Evolutionary conservation across 2,113 vertebrate species (phyloP).

Genomic region (Lagopus leucura): DNA sequence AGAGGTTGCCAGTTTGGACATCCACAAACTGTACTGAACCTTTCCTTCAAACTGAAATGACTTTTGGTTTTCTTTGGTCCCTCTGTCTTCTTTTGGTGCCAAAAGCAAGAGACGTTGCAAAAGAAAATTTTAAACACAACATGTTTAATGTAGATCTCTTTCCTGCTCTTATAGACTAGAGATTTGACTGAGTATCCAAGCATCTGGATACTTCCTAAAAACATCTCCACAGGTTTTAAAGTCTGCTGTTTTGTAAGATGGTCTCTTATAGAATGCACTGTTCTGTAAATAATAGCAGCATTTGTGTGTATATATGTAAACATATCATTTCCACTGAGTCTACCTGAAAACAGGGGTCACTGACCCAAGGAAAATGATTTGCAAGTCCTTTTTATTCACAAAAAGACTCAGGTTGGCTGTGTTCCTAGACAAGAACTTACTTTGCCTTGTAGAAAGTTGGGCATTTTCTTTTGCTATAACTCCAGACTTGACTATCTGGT

Average conservation of each 20-base stretch:
- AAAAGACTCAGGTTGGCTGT: not conserved
- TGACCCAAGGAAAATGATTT: not conserved
- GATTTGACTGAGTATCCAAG: conserved; percentile 31
- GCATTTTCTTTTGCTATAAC: not conserved
- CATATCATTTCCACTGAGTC: not conserved
- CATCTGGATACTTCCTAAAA: conserved; percentile 33
- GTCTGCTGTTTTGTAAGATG: not conserved
- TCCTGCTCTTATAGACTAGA: conserved; percentile 14
- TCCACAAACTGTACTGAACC: not conserved
- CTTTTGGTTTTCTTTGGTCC: not conserved
- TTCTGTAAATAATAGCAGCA: not conserved
- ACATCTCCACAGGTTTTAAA: conserved; percentile 22
- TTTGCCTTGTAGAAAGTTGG: not conserved
- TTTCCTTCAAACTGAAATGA: conserved; percentile 12
- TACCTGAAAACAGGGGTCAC: conserved; percentile 4
- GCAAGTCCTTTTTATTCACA: not conserved
- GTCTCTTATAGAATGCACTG: not conserved
- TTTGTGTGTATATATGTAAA: not conserved
- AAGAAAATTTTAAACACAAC: conserved; percentile 48
- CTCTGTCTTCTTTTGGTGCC: not conserved
- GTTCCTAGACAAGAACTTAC: not conserved
- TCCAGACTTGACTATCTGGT: not conserved
- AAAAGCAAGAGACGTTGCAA: conserved; percentile 17
- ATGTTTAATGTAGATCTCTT: not conserved
- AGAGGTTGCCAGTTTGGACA: not conserved